Evolutionary conservation across 1,140 invertebrate species (phyloP).

Genomic region (Mylabris phalerata): DNA sequence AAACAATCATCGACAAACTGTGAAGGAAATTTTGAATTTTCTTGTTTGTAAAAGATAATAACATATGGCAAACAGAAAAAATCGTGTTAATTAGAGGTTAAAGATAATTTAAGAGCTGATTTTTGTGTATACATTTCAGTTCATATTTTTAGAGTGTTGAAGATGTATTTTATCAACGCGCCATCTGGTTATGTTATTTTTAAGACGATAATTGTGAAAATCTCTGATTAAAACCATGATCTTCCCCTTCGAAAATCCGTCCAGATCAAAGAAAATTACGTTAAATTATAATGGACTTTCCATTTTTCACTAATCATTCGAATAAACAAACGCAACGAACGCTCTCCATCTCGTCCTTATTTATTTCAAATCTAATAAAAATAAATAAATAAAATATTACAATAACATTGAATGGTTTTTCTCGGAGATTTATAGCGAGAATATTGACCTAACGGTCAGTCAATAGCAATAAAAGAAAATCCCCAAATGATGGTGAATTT

Average conservation of each 20-base stretch:
- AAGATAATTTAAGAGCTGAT: too few relatives aligned
- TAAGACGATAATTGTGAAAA: slow-evolving; percentile 1
- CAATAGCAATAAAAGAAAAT: too few relatives aligned
- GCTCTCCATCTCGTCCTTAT: too few relatives aligned
- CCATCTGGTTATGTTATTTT: slow-evolving; percentile 13
- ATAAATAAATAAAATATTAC: too few relatives aligned
- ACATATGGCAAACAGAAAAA: too few relatives aligned
- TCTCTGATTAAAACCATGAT: not conserved
- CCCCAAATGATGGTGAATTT: too few relatives aligned
- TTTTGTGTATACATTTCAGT: slow-evolving; percentile 10
- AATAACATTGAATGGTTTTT: too few relatives aligned
- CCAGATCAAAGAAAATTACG: slow-evolving; percentile 4
- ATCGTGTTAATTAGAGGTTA: too few relatives aligned
- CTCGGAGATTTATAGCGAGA: not conserved
- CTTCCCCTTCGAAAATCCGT: not conserved
- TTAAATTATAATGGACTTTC: not conserved
- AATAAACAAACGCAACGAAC: not conserved
- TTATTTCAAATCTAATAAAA: too few relatives aligned
- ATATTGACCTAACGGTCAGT: not conserved
- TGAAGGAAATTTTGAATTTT: too few relatives aligned
- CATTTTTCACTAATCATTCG: not conserved
- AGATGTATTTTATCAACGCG: slow-evolving; percentile 14
- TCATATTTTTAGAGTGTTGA: slow-evolving; percentile 13
- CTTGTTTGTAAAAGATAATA: too few relatives aligned
- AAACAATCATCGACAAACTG: too few relatives aligned